A percentile compares a stretch with the other conserved stretches of the same genome.
Evolutionary conservation across 2,797 vertebrate genomes (phyloP).

Genomic region (Toxotes lorentzi): DNA sequence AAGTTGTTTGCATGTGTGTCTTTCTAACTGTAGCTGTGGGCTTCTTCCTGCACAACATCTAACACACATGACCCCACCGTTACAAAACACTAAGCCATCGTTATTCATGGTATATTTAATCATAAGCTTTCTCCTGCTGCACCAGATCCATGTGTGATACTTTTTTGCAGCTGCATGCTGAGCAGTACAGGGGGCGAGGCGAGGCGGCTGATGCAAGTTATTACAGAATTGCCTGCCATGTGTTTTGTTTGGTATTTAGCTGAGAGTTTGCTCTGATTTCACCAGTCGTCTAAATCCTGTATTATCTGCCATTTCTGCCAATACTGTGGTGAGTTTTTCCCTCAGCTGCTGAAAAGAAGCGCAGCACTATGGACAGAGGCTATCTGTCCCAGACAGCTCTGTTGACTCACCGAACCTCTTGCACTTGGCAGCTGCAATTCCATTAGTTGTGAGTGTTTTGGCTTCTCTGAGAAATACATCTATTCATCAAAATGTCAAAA

Average conservation of each 20-base stretch:
- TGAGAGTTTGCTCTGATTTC: conserved; percentile 13
- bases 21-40: background rate
- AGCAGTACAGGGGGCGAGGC: background rate
- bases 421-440: conserved; percentile 59
- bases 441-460: conserved; percentile 62
- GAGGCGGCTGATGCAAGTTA: conserved; percentile 18
- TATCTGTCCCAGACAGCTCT: conserved; percentile 61
- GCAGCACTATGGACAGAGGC: conserved; percentile 40
- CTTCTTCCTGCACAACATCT: background rate
- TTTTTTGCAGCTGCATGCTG: conserved; percentile 30
- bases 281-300: conserved; percentile 48
- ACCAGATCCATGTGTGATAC: conserved; percentile 1
- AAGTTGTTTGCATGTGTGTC: background rate
- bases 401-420: conserved; percentile 59
- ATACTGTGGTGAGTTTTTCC: conserved; percentile 30
- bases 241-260: conserved; percentile 26
- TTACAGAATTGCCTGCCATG: conserved; percentile 21
- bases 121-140: conserved; percentile 5
- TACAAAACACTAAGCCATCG: conserved; percentile 16
- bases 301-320: conserved; percentile 46
- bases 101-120: conserved; percentile 8
- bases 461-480: conserved; percentile 50
- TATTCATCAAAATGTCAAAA: conserved; percentile 74
- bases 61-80: background rate
- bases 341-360: conserved; percentile 32